Base-by-base conservation (phyloP, 2,888 invertebrate genomes). In the Oscheius myriophilus region DNA sequence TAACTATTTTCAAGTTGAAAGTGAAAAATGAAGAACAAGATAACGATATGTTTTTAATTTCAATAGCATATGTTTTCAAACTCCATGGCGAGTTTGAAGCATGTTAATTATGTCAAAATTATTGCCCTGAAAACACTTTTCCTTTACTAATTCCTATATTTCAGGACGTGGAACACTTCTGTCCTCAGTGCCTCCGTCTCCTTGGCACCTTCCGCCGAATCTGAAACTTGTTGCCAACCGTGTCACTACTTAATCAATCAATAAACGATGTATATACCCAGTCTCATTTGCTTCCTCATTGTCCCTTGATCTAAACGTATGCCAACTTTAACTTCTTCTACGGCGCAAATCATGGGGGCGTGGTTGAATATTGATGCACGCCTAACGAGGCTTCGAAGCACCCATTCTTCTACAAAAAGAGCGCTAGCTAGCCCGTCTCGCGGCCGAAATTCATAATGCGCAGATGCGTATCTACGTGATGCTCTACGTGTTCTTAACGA, bases 321-420 rank as follows among this genome's bases (percentile, higher is more conserved):
- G 43, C 42, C 33, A 25, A 54, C 25, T 33, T 54, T 39, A 25
- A 54, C 43, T 58, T 58, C 43, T 41, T 45, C 43, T 58, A 58
- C 58, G 42, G 58, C 58, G 58, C 58, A 58, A 58, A 58, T 58
- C 58, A 61, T 61, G 61, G 52, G 62, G 63, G 63, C 63, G 63
- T 51, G 52, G 53, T 53, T 52, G 52, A 52, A 63, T 63, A 63
- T 63, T 63, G 63, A 63, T 53, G 63, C 63, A 42, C 63, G 52
- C 51, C 63, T 63, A 63, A 63, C 63, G 43, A 63, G 63, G 41
- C 43, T 63, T 63, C 63, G 63, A 61, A 61, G 61, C 61, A 61
- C 61, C 49, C 61, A 61, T 61, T 61, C 61, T 61, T 61, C 61
- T 61, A 61, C 61, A 61, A 61, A 61, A 61, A 61, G 61, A 61